These are phyloP conservation scores for Oryzias javanicus DNA, from an alignment of 2,113 vertebrate genomes.

Conservation along the genomic window DNA sequence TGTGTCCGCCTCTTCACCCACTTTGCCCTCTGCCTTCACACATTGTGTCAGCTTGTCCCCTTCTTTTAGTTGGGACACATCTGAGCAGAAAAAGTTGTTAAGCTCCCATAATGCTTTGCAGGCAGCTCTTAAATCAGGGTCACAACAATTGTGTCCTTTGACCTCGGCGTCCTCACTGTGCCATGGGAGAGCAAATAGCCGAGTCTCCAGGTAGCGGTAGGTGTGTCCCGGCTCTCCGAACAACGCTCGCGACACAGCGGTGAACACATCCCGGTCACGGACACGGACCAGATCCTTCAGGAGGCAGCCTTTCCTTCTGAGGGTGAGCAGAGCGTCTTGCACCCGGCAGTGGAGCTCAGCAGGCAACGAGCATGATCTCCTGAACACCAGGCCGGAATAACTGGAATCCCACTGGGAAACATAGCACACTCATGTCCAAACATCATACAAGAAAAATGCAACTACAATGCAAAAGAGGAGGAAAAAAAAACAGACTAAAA, in stretches of 20 bases:
- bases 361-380: constrained; percentile 79
- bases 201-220: constrained; percentile 93
- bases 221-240: constrained; percentile 91
- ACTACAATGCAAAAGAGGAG: too few species aligned
- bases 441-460: neutral
- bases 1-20: constrained; percentile 44
- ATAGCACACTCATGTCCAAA: constrained; percentile 28
- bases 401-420: constrained; percentile 87
- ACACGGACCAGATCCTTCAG: constrained; percentile 90
- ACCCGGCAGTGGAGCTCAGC: constrained; percentile 82
- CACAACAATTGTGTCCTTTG: constrained; percentile 81
- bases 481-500: too few species aligned
- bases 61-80: constrained; percentile 68
- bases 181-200: constrained; percentile 96
- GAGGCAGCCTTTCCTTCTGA: constrained; percentile 82
- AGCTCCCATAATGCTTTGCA: constrained; percentile 89
- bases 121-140: constrained; percentile 80
- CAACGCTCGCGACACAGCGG: constrained; percentile 87
- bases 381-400: constrained; percentile 86
- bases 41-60: constrained; percentile 54
- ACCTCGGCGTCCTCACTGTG: constrained; percentile 73
- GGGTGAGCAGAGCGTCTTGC: constrained; percentile 81
- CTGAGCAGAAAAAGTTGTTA: constrained; percentile 85
- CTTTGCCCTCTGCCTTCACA: constrained; percentile 46
- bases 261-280: constrained; percentile 89